Percentiles rank a stretch among this genome's conserved stretches.
Conservation (phyloP, 2,888 invertebrate genomes). For the Eulithis testata region DNA sequence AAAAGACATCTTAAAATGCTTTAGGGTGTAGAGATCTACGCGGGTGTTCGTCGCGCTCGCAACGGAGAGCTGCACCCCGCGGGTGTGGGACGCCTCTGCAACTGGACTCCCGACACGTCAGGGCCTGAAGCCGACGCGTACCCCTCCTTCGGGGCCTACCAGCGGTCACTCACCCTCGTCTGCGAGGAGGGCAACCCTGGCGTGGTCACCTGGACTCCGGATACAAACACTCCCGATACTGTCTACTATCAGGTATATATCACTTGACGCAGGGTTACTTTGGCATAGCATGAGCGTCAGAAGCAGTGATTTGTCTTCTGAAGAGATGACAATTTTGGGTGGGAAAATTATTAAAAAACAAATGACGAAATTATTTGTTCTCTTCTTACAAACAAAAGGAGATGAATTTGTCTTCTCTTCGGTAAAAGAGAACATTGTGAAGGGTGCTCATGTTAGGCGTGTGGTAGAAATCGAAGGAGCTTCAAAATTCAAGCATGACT, state of each 20-base stretch:
- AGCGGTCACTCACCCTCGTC: slow-evolving; percentile 91
- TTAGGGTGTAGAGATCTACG: slow-evolving; percentile 91
- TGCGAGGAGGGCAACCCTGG: slow-evolving; percentile 95
- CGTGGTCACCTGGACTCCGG: slow-evolving; percentile 94
- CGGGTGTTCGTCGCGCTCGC: slow-evolving; percentile 89
- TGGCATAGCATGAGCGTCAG: too few species aligned
- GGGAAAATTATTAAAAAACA: too few species aligned
- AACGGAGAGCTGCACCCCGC: slow-evolving; percentile 89
- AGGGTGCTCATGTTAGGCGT: too few species aligned
- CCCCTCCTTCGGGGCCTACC: slow-evolving; percentile 95
- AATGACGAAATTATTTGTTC: too few species aligned
- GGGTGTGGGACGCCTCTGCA: slow-evolving; percentile 93
- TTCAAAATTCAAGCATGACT: slow-evolving; percentile 19
- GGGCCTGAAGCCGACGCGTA: slow-evolving; percentile 92
- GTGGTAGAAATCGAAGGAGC: background rate
- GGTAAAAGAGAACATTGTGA: too few species aligned
- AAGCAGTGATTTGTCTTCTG: too few species aligned
- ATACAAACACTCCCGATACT: slow-evolving; percentile 93
- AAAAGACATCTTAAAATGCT: slow-evolving; percentile 1
- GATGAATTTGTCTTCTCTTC: too few species aligned
- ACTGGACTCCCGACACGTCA: slow-evolving; percentile 92
- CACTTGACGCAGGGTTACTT: slow-evolving; percentile 21
- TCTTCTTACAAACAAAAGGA: too few species aligned
- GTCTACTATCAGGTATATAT: slow-evolving; percentile 94
- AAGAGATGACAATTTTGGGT: too few species aligned